Evolutionary conservation across 2,797 vertebrate species (phyloP).

Genomic region (Typhlichthys eigenmanni): DNA sequence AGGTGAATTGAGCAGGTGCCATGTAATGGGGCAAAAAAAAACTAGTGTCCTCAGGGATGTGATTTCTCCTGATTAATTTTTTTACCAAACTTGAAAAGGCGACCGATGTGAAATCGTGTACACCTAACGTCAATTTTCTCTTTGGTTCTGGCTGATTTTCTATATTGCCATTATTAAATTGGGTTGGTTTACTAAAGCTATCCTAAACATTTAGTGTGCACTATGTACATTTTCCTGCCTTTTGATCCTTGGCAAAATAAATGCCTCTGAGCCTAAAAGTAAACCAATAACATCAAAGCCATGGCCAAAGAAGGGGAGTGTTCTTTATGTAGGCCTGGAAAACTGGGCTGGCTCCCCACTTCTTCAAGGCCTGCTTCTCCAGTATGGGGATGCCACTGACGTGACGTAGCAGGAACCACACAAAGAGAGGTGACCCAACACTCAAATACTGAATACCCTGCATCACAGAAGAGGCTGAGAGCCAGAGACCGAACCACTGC

Average conservation of each 20-base stretch:
- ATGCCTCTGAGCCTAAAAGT: background rate
- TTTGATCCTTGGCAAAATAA: no score
- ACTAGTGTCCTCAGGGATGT: no score
- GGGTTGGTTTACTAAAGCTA: no score
- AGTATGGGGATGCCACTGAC: constrained; percentile 82
- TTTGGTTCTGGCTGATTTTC: no score
- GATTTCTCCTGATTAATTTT: no score
- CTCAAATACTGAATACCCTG: constrained; percentile 75
- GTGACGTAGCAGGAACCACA: constrained; percentile 81
- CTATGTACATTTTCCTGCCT: no score
- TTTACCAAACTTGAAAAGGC: no score
- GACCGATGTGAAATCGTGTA: no score
- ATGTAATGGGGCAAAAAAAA: no score
- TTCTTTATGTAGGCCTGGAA: constrained; percentile 76
- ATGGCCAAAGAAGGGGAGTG: constrained; percentile 82
- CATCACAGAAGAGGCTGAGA: constrained; percentile 79
- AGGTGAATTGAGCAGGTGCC: no score
- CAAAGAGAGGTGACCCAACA: constrained; percentile 72
- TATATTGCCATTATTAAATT: no score
- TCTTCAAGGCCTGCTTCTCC: constrained; percentile 77
- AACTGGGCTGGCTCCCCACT: constrained; percentile 74
- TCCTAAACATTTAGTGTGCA: background rate
- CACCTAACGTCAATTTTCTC: no score
- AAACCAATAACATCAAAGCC: constrained; percentile 44
- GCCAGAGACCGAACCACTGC: constrained; percentile 84